Evolutionary conservation across 2,797 vertebrate species (phyloP).

Genomic region (Phataginus tetradactyla): DNA sequence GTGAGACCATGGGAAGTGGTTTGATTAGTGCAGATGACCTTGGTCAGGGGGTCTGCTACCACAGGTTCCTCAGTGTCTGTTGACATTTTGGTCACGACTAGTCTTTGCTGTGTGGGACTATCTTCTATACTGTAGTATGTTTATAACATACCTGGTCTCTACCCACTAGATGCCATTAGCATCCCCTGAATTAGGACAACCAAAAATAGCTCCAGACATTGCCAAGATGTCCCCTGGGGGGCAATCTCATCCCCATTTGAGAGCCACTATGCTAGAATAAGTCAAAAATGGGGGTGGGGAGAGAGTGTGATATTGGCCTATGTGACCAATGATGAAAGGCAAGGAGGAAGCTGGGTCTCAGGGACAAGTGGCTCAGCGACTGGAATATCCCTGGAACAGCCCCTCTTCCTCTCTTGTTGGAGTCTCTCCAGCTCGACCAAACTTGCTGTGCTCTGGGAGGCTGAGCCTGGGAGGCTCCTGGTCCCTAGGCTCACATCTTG

Average conservation of each 20-base stretch:
- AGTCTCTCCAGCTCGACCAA: not conserved
- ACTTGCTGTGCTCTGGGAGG: not conserved
- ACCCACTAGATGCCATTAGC: not conserved
- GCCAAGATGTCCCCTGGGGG: not conserved
- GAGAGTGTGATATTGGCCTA: too few species aligned
- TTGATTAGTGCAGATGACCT: not conserved
- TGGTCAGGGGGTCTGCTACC: not conserved
- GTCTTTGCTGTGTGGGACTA: not conserved
- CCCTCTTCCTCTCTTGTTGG: not conserved
- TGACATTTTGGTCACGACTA: not conserved
- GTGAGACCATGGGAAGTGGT: not conserved
- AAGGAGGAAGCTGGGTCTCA: not conserved
- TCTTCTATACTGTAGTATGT: not conserved
- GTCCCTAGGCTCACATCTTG: too few species aligned
- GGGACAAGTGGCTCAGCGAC: not conserved
- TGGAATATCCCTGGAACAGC: not conserved
- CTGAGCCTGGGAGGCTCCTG: not conserved
- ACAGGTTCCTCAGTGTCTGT: not conserved
- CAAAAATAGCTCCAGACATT: not conserved
- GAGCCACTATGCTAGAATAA: not conserved
- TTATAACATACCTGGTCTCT: not conserved
- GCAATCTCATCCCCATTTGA: not conserved
- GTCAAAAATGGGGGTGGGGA: not conserved
- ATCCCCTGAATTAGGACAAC: not conserved
- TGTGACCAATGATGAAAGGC: not conserved